Evolutionary conservation across 2,888 invertebrate genomes (phyloP).

Genomic region (Drosophila falleni): DNA sequence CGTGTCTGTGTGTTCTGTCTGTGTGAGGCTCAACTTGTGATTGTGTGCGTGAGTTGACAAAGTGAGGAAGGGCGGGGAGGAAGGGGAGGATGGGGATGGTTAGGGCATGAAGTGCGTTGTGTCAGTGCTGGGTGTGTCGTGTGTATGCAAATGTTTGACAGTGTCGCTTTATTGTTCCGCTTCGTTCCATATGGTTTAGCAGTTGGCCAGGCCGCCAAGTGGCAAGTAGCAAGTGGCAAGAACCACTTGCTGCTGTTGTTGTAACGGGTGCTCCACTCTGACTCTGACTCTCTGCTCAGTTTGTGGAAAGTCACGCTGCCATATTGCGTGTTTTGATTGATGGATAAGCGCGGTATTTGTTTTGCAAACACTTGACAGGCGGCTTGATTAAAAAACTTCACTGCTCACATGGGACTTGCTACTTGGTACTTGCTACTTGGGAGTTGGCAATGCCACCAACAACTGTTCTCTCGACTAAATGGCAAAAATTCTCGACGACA

Average conservation of each 20-base stretch:
- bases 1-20: not conserved
- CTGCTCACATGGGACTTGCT: constrained; percentile 84
- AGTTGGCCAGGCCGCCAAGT: constrained; percentile 46
- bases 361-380: constrained; percentile 83
- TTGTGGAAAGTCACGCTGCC: constrained; percentile 56
- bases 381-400: constrained; percentile 85
- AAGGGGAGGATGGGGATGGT: not conserved
- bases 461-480: constrained; percentile 4
- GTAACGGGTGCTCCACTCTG: constrained; percentile 11
- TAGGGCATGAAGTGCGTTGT: constrained; percentile 23
- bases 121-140: constrained; percentile 46
- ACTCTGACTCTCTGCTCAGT: constrained; percentile 28
- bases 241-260: constrained; percentile 69
- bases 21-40: not conserved
- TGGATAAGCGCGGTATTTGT: constrained; percentile 80
- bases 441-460: constrained; percentile 22
- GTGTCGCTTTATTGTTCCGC: constrained; percentile 78
- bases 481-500: constrained; percentile 28
- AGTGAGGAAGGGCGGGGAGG: not conserved
- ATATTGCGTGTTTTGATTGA: constrained; percentile 74
- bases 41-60: constrained; percentile 1
- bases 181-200: constrained; percentile 75
- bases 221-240: constrained; percentile 37
- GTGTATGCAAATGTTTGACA: constrained; percentile 79
- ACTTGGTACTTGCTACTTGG: constrained; percentile 80